Base-by-base conservation (phyloP, 2,888 invertebrate species). In the Coremacera marginata region DNA sequence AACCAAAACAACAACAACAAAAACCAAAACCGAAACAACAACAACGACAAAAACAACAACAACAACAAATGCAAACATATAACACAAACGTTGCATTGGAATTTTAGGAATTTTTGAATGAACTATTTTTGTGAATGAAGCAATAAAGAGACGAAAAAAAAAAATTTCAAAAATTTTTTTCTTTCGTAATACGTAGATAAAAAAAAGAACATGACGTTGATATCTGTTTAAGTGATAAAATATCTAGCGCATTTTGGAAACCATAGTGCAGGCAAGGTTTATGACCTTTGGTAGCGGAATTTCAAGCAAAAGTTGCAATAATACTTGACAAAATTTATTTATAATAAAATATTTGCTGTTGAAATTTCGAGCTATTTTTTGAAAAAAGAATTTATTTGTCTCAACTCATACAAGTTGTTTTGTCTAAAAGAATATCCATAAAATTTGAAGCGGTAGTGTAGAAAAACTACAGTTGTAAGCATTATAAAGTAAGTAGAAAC, bases 41-140 rank as follows among this genome's bases (percentile, higher is more conserved):
- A 2, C 16, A 71, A 60, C 57, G 60, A 60, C 37, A n/a, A 55
- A 31, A 49, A 68, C 25, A 68, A 16, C n/a, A 68, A 27, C 16
- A 16, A 52, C 25, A 52, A 7, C 49, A 51, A 27, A 9, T 25
- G 19, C 44, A 31, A 37, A 1, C 34, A 71, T 22, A 60, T 44
- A 8, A 22, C 14, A 27, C n/a, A 52, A 31, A 60, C 22, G 52
- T 63, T 62, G 72, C 60, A 60, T 19, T 72, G 63, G 72, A 73
- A 73, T 73, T 27, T 73, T 22, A 22, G 62, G 72, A 63, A 73
- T 73, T 73, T 73, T 51, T 37, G 60, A n/a, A 25, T 70, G 22
- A 51, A 49, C 8, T 65, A 31, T 60, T 57, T 57, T 72, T 73
- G 37, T 73, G 72, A 73, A 73, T 73, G 72, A 63, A 73, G 49